phyloP scores from a whole-genome alignment of 2,113 vertebrate species.

The Carassius gibelio region DNA sequence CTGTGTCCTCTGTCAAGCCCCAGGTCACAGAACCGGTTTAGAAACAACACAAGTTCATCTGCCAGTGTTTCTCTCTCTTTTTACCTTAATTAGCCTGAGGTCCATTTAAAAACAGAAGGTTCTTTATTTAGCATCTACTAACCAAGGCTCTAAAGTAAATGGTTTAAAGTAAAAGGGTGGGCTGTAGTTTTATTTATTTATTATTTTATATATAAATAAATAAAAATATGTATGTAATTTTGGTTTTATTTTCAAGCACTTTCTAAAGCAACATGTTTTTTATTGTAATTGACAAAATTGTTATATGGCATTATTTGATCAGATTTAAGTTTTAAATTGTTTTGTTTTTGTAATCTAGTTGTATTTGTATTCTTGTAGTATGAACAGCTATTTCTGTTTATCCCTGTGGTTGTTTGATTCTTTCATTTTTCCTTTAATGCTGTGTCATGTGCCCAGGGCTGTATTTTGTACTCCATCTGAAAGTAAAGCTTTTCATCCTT shows the following conservation, averaged over 20 bases:
- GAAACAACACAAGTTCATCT: neutral
- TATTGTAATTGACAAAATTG: neutral
- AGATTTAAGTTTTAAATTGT: neutral
- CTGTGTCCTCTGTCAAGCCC: neutral
- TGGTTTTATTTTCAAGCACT: too few relatives aligned
- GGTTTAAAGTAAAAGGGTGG: too few relatives aligned
- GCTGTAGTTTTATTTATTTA: too few relatives aligned
- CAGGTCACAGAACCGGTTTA: constrained; percentile 8
- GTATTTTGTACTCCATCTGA: neutral
- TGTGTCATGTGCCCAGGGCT: neutral
- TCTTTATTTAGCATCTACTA: too few relatives aligned
- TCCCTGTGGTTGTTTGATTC: neutral
- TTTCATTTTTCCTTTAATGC: neutral
- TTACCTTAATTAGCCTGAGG: neutral
- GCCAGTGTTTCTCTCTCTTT: neutral
- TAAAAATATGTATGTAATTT: too few relatives aligned
- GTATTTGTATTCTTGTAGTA: neutral
- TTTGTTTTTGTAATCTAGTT: neutral
- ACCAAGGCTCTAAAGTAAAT: too few relatives aligned
- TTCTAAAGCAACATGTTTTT: neutral
- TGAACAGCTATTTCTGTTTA: neutral
- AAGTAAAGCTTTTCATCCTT: neutral
- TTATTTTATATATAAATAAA: too few relatives aligned
- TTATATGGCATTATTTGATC: neutral
- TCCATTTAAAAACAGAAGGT: neutral